Conservation (phyloP, 2,888 invertebrate genomes). For the Candidula unifasciata region DNA sequence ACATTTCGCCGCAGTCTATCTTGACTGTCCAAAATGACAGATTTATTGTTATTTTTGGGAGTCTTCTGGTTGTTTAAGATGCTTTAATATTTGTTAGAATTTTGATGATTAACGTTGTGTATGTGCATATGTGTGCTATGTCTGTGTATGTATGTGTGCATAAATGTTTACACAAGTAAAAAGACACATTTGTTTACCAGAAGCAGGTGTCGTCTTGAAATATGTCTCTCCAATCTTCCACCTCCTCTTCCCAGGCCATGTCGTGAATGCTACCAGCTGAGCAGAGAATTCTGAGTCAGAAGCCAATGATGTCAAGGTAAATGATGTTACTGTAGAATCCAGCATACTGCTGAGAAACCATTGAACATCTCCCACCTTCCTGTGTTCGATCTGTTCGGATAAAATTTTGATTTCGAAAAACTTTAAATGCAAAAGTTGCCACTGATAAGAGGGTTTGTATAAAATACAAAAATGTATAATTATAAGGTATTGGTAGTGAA, state of each 20-base stretch:
- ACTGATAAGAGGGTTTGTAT: too few species aligned
- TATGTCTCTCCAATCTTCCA: constrained; percentile 36
- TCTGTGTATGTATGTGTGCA: background rate
- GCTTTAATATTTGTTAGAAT: too few species aligned
- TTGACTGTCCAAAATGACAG: too few species aligned
- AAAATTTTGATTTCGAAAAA: background rate
- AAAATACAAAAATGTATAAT: too few species aligned
- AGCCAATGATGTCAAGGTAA: constrained; percentile 19
- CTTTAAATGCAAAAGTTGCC: too few species aligned
- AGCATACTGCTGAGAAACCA: constrained; percentile 25
- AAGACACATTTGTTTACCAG: constrained; percentile 18
- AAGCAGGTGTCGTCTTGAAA: constrained; percentile 1
- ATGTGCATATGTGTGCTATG: too few species aligned
- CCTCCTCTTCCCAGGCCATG: constrained; percentile 26
- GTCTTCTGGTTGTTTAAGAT: too few species aligned
- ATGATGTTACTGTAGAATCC: background rate
- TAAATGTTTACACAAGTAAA: background rate
- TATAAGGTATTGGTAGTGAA: too few species aligned
- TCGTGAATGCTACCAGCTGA: constrained; percentile 20
- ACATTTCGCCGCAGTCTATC: too few species aligned
- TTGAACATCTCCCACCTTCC: constrained; percentile 24
- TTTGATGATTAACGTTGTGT: too few species aligned
- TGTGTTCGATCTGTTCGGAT: constrained; percentile 26
- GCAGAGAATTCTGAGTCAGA: constrained; percentile 15
- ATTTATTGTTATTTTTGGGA: too few species aligned